Base-by-base conservation (phyloP, 2,888 invertebrate genomes). In the Pyralis farinalis region DNA sequence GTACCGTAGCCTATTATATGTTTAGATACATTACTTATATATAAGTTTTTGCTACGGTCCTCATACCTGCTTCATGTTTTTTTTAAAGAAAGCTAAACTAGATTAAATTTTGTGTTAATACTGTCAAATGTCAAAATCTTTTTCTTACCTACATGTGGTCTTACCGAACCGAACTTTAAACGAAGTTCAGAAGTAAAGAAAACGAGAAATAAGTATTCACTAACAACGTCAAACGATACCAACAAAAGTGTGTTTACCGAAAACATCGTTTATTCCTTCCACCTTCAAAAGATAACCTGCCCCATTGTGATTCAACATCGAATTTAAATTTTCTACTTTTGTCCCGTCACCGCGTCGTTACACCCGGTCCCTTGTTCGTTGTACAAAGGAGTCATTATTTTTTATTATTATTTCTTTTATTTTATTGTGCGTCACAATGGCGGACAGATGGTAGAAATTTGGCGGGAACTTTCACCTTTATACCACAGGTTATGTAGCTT, bases 371-470 rank as follows among this genome's bases (percentile, higher is more conserved):
- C 46, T 52, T 53, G 47, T 53, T 50, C 40, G 41, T 37, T 44
- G 43, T 49, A 65, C 64, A 69, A 68, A 69, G 61, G 56, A 54
- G 47, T 47, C 61, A 66, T 78, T 74, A 71, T 71, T 71, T 70
- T 74, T 74, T 75, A 72, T 73, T 58, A 70, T 74, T 73, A 71
- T 72, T 72, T 70, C 64, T 71, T 73, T 77, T 72, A 68, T 74
- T 74, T 67, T 66, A 66, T 67, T 68, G 65, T 63, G 53, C 44
- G 49, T 53, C 61, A 65, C 59, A 65, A 69, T 64, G 59, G 61
- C 46, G 43, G 37, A 31, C 31, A 12, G 12, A 16, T 16, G 11
- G 10, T 44, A 42, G 42, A 42, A 43, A 47, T 42, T 44, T 37
- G 43, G 31, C 36, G 40, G 40, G 52, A 58, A 43, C 59, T 59